Base-by-base conservation (phyloP, 2,113 vertebrate species). In the Trematomus loennbergii region DNA sequence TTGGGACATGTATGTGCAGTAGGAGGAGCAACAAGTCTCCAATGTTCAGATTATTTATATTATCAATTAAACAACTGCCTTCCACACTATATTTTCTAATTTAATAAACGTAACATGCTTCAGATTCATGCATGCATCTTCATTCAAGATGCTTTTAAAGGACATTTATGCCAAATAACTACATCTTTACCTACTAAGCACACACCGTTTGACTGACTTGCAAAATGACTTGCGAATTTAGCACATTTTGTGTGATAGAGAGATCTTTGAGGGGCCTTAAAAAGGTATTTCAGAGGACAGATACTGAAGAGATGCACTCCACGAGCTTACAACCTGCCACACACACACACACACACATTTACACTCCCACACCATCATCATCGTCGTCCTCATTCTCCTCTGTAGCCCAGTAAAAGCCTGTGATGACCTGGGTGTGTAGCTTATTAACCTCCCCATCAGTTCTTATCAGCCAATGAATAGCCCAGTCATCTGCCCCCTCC, bases 371-470 rank as follows among this genome's bases (percentile, higher is more conserved):
- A 15, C 20, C 65, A 58, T 66, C 25, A 81, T 90, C 86, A 46
- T 76, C 74, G 4, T 40, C 53, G 18, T 86, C 76, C 82, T 92
- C 82, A 84, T 88, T 90, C 88, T 92, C 87, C 89, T 89, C 84
- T 76, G 48, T 49, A 80, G 78, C 82, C 72, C 90, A 58, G 84
- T 85, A 83, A 91, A 89, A 91, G 91, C 82, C 85, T 66, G 88
- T 29, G 89, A 84, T 93, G 92, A 93, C 92, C 92, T 85, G 91
- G 87, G 88, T 89, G 88, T 93, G 92, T 91, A 93, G 92, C 92
- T 93, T 92, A 93, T 93, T 93, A 93, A 93, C 93, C 93, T 92
- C 88, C 90, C 91, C 89, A 92, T 91, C 91, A 91, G 88, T 85
- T 93, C 90, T 94, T 94, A 94, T 94, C 93, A 91, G 81, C 83